phyloP scores from a whole-genome alignment of 2,888 invertebrate species.

The Galeruca laticollis region DNA sequence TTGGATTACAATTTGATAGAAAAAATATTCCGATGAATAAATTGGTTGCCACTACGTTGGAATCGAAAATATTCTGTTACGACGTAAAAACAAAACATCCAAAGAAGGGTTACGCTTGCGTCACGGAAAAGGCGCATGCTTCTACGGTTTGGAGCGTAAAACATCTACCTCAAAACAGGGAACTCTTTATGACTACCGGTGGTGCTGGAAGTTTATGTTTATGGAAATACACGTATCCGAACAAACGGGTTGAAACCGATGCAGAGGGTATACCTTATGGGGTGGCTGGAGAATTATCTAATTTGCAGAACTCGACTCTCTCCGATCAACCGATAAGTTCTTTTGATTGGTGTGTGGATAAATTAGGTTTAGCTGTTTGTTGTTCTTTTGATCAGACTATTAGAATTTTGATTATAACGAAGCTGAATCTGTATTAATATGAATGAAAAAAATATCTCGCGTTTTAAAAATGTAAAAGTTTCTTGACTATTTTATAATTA shows the following conservation, averaged over 20 bases:
- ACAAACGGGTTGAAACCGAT: constrained; percentile 78
- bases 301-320: constrained; percentile 84
- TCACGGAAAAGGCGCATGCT: constrained; percentile 68
- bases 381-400: constrained; percentile 93
- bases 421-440: constrained; percentile 77
- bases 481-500: too few species aligned
- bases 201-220: constrained; percentile 90
- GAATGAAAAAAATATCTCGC: not conserved
- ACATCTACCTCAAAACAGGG: constrained; percentile 94
- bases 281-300: constrained; percentile 79
- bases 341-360: constrained; percentile 93
- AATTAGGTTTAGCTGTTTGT: constrained; percentile 87
- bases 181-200: constrained; percentile 90
- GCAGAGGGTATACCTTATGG: constrained; percentile 80
- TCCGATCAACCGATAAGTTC: constrained; percentile 90
- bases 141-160: constrained; percentile 91
- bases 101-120: constrained; percentile 84
- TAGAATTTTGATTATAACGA: constrained; percentile 88
- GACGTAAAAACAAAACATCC: constrained; percentile 91
- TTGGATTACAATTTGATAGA: constrained; percentile 90
- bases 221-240: constrained; percentile 96
- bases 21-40: constrained; percentile 97
- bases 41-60: constrained; percentile 89
- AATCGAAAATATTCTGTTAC: constrained; percentile 90
- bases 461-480: not conserved